Evolutionary conservation across 2,797 vertebrate species (phyloP).

Genomic region (Decapterus maruadsi): DNA sequence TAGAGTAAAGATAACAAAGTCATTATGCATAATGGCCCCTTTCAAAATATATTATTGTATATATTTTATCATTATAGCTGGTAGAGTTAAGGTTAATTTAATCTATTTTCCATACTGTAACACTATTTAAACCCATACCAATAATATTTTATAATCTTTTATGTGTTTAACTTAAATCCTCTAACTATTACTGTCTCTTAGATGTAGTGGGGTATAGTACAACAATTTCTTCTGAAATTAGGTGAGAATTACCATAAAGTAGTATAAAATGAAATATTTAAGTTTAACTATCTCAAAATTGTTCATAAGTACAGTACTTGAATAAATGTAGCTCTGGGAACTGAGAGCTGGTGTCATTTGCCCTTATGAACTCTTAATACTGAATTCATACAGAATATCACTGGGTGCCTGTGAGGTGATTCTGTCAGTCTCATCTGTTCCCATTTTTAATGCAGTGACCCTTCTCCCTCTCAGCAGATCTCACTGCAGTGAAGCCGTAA

Average conservation of each 20-base stretch:
- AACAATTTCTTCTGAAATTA: background rate
- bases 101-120: background rate
- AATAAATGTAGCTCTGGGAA: conserved; percentile 7
- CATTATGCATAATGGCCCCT: background rate
- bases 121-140: background rate
- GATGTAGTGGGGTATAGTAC: background rate
- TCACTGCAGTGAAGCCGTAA: conserved; percentile 42
- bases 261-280: conserved; percentile 22
- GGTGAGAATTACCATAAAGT: conserved; percentile 6
- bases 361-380: conserved; percentile 21
- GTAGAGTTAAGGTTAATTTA: background rate
- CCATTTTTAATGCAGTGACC: conserved; percentile 55
- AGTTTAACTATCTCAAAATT: background rate
- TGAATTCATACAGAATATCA: conserved; percentile 44
- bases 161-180: background rate
- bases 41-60: background rate
- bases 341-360: conserved; percentile 24
- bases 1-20: too few species aligned
- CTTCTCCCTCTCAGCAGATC: conserved; percentile 42
- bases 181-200: background rate
- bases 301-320: background rate
- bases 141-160: background rate
- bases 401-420: conserved; percentile 36
- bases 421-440: conserved; percentile 44
- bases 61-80: background rate